Percentiles rank a stretch among this genome's conserved stretches.
phyloP scores from a whole-genome alignment of 2,113 vertebrate species.

The Orientallactaga bullata region DNA sequence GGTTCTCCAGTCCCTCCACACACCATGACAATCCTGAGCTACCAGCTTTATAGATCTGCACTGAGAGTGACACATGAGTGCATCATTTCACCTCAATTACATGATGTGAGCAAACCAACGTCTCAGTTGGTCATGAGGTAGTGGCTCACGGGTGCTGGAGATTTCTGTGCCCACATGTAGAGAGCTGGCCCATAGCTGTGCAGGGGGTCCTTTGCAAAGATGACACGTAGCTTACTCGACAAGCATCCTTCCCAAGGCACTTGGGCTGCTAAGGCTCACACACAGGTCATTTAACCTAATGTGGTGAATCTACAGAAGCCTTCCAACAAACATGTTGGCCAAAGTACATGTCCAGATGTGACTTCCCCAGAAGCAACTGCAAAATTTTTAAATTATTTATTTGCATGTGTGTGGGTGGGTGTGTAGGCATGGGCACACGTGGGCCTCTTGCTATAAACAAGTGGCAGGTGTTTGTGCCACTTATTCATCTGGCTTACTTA shows the following conservation, averaged over 20 bases:
- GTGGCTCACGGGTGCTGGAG: neutral
- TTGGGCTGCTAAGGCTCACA: neutral
- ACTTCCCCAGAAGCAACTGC: neutral
- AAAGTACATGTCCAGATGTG: neutral
- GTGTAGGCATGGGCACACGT: neutral
- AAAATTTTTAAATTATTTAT: neutral
- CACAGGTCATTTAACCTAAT: fast-evolving
- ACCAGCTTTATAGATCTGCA: neutral
- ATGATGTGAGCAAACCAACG: neutral
- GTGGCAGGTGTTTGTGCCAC: neutral
- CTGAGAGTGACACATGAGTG: too few relatives aligned
- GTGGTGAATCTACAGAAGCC: neutral
- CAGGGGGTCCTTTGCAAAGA: too few relatives aligned
- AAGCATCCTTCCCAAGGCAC: neutral
- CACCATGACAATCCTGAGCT: neutral
- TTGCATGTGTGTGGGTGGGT: neutral
- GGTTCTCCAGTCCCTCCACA: neutral
- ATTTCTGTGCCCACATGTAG: too few relatives aligned
- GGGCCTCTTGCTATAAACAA: neutral
- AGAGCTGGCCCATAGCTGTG: neutral
- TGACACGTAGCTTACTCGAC: neutral
- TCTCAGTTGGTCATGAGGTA: neutral
- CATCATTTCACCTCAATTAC: neutral
- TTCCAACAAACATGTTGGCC: neutral
- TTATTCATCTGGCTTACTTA: neutral